Base-by-base conservation (phyloP, 2,888 invertebrate genomes). In the Disparrhopalites patrizii region DNA sequence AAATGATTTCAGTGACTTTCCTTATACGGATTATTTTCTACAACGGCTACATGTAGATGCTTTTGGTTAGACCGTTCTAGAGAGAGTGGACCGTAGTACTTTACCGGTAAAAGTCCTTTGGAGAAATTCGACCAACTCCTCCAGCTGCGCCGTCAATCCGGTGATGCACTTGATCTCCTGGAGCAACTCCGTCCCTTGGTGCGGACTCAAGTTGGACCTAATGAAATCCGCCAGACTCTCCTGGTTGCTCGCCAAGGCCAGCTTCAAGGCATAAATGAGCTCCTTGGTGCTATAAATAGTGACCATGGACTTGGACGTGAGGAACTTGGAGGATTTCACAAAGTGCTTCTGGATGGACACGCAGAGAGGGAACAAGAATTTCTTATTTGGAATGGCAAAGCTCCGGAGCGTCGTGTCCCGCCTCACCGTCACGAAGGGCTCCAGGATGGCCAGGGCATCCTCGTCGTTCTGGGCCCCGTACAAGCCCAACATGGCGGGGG, bases 151-250 rank as follows among this genome's bases (percentile, higher is more conserved):
- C 3, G 47, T 47, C 2, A 47, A 25, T 2, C 47, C 47, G 8
- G 8, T 7, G 8, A 47, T 23, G 3, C 47, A 10, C 23, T 25
- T 20, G n/a, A 47, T 47, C 47, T 47, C 47, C 23, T 47, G 23
- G 8, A 54, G 28, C 8, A 54, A 18, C 31, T 28, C 31, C 3
- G 3, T 10, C n/a, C 28, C 31, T 15, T 31, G 30, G n/a, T n/a
- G 1, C 3, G 18, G 13, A 1, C 18, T 20, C n/a, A 54, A 31
- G 15, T 54, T 54, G 30, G 8, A 2, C 1, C 31, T 30, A n/a
- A 54, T 54, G 3, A 8, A 54, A 31, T 54, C 54, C 20, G 54
- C 31, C 2, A 54, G n/a, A 31, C n/a, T 31, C n/a, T 54, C 31
- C 20, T 54, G 54, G 28, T 54, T 54, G 10, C 31, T 54, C 5